Base-by-base conservation (phyloP, 2,888 invertebrate species). In the Drosophila falleni region DNA sequence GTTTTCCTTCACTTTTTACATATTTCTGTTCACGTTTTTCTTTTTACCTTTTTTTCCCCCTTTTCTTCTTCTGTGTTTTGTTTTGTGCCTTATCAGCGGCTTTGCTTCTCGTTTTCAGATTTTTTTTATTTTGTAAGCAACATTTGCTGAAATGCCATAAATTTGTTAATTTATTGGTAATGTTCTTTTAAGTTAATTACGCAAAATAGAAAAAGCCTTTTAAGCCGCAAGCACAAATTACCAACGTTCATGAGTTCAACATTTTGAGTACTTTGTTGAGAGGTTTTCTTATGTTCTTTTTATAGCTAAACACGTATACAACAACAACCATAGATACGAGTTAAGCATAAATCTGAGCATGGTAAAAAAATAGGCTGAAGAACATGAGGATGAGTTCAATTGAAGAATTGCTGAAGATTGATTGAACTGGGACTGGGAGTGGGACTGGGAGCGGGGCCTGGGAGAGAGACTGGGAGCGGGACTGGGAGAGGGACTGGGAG, bases 121-220 rank as follows among this genome's bases (percentile, higher is more conserved):
- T 46, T 37, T 61, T 55, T 55, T 53, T 54, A 62, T 31, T 74
- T 31, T 55, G 50, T 50, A 39, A 26, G 47, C 41, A 62, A 67
- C 67, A 62, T 78, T 80, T 78, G 87, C 81, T 78, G 71, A 87
- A 78, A 70, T 72, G 80, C 56, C 87, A 84, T 89, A 87, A 85
- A 78, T 74, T 84, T 62, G 56, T 60, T 74, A 87, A 87, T 84
- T 87, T 86, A 87, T 80, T 81, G 74, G 84, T 75, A 74, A 81
- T 83, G 76, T 74, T 88, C 72, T 72, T 78, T 75, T 59, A 59
- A 88, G 80, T 71, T 80, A 84, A 88, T 88, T 88, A 70, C 78
- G 75, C 78, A 82, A 86, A 82, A 86, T 78, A 62, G 50, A 26
- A 58, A 60, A 82, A 63, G 58, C 55, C 71, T 70, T 62, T 79